These are phyloP conservation scores for Diadegma fenestrale DNA, from an alignment of 2,888 invertebrate genomes.

Conservation along the genomic window DNA sequence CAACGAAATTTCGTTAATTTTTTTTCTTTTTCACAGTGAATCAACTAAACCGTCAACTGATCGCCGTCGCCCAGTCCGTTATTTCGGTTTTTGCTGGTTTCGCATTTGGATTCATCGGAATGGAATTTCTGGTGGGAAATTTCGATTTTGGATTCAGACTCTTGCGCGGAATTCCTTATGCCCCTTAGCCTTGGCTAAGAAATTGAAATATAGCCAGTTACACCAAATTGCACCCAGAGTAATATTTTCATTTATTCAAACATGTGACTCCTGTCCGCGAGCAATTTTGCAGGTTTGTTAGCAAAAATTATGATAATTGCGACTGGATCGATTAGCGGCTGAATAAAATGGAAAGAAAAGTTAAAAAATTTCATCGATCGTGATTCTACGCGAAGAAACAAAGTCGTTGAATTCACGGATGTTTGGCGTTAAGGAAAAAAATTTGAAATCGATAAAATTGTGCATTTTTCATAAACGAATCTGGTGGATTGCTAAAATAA, in stretches of 20 bases:
- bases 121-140: slow-evolving; percentile 92
- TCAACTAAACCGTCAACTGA: slow-evolving; percentile 93
- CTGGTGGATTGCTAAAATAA: not conserved
- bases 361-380: slow-evolving; percentile 1
- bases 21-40: slow-evolving; percentile 88
- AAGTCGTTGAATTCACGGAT: not conserved
- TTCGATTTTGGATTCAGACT: slow-evolving; percentile 94
- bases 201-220: slow-evolving; percentile 85
- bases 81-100: slow-evolving; percentile 97
- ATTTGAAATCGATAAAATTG: not conserved
- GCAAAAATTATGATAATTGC: not conserved
- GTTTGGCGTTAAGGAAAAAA: not conserved
- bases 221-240: slow-evolving; percentile 81
- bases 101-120: slow-evolving; percentile 96
- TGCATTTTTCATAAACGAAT: not conserved
- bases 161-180: slow-evolving; percentile 92
- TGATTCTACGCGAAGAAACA: not conserved
- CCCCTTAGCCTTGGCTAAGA: slow-evolving; percentile 95
- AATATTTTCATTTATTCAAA: slow-evolving; percentile 56
- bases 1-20: slow-evolving; percentile 87
- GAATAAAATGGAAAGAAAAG: slow-evolving; percentile 8
- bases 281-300: not conserved
- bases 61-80: slow-evolving; percentile 97
- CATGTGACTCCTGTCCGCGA: not conserved
- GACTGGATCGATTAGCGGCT: not conserved